phyloP scores from a whole-genome alignment of 2,888 invertebrate genomes.

The Chymomyza fuscimana region DNA sequence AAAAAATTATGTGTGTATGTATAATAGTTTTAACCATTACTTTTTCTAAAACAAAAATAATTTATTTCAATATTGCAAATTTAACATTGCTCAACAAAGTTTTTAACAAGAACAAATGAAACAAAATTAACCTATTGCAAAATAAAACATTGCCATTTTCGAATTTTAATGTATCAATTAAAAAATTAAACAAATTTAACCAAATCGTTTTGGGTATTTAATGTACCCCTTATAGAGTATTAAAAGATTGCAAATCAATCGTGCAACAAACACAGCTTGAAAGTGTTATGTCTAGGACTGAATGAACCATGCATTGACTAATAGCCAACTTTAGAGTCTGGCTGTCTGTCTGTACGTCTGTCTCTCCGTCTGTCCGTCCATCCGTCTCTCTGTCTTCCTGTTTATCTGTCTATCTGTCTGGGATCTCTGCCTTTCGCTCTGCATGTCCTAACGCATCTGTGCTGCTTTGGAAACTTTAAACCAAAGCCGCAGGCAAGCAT shows the following conservation, averaged over 20 bases:
- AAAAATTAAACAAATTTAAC: too few relatives aligned
- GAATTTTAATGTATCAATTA: too few relatives aligned
- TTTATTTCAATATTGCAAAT: too few relatives aligned
- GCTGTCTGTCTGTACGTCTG: neutral
- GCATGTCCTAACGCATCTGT: neutral
- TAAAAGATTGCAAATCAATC: slow-evolving; percentile 37
- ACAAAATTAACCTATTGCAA: too few relatives aligned
- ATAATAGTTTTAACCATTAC: too few relatives aligned
- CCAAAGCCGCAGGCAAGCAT: slow-evolving; percentile 4
- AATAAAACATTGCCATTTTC: too few relatives aligned
- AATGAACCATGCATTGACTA: neutral
- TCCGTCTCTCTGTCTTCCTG: neutral
- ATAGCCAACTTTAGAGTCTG: neutral
- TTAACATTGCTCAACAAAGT: too few relatives aligned
- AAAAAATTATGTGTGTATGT: too few relatives aligned
- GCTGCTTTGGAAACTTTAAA: neutral
- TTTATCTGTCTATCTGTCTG: neutral
- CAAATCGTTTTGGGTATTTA: too few relatives aligned
- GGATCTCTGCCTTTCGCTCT: neutral
- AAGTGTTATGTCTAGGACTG: slow-evolving; percentile 4
- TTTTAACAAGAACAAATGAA: too few relatives aligned
- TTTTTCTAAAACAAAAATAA: too few relatives aligned
- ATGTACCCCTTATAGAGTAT: too few relatives aligned
- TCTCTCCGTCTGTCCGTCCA: neutral
- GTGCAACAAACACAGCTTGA: slow-evolving; percentile 26